Conservation (phyloP, 1,140 invertebrate genomes). For the Aphelenchoides fujianensis region DNA sequence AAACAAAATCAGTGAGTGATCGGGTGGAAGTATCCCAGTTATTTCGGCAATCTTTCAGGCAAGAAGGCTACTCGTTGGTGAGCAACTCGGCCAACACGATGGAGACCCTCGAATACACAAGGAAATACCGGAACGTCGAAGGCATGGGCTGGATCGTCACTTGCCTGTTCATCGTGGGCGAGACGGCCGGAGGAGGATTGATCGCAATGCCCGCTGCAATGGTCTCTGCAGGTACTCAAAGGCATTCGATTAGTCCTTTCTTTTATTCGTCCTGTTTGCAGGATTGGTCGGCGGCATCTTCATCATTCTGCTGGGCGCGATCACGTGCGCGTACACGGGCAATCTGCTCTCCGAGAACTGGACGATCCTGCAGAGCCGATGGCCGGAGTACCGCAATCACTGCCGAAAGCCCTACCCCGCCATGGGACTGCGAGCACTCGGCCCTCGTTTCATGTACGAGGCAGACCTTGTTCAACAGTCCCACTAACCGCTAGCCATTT, state of each 20-base stretch:
- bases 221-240: slow-evolving; percentile 43
- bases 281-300: slow-evolving; percentile 47
- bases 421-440: slow-evolving; percentile 69
- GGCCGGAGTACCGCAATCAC: slow-evolving; percentile 68
- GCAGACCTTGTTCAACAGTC: slow-evolving; percentile 10
- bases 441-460: slow-evolving; percentile 68
- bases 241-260: too few species aligned
- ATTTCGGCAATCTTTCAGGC: slow-evolving; percentile 27
- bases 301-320: slow-evolving; percentile 52
- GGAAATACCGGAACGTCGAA: slow-evolving; percentile 47
- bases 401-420: slow-evolving; percentile 72
- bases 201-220: slow-evolving; percentile 59
- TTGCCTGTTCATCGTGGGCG: slow-evolving; percentile 50
- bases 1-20: neutral
- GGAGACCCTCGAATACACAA: slow-evolving; percentile 40
- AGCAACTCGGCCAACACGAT: slow-evolving; percentile 49
- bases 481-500: slow-evolving; percentile 9
- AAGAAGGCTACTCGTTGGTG: slow-evolving; percentile 47
- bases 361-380: slow-evolving; percentile 71
- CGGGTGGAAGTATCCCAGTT: neutral
- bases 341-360: slow-evolving; percentile 70
- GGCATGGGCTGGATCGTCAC: slow-evolving; percentile 51
- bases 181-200: slow-evolving; percentile 58
- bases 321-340: slow-evolving; percentile 57
- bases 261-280: slow-evolving; percentile 14